Evolutionary conservation across 2,797 vertebrate genomes (phyloP), one percentile per base, ranked within the genome.

Genomic region (Microctenopoma lineatum): DNA sequence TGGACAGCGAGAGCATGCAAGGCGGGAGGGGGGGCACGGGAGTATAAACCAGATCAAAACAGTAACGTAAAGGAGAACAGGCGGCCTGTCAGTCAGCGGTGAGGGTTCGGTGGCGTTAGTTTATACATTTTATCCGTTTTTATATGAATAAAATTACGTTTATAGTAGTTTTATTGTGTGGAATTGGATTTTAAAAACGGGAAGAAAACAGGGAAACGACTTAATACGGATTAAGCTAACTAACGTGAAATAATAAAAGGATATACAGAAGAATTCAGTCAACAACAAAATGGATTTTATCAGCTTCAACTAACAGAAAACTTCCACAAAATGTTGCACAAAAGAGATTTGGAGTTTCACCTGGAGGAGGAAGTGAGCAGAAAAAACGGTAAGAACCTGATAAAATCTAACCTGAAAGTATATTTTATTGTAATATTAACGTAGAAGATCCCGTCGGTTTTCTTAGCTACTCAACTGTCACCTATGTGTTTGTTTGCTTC

Each of bases 301-400:
- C 21, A 5, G 13, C 57, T 12, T 7, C 2, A 15, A 47, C 45
- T 72, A 5, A 69, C 4, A 0, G 4, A 63, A 21, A 26, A 11
- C 6, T 2, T 1, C 0, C 8, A 2, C 21, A 63, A 75, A 1
- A 87, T 87, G 87, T 62, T 87, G 56, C 65, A 83, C 18, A 83
- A 73, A 56, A 34, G 27, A 26, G 12, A 60, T 7, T 67, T 69
- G 34, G 89, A 92, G 47, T 39, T 85, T 16, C 63, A 70, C 0
- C 26, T 71, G 67, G 84, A 88, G 55, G 77, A 86, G 26, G 89
- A 87, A 0, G 68, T 65, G 1, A 29, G 67, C 9, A 85, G 70
- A 0, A 91, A 89, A 60, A 41, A 47, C 46, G 90, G 92, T 93
- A 53, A 87, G 90, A 66, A 32, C 21, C 21, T 21, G 21, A 21